Conservation (phyloP, 2,113 vertebrate genomes). For the Pterocles gutturalis region DNA sequence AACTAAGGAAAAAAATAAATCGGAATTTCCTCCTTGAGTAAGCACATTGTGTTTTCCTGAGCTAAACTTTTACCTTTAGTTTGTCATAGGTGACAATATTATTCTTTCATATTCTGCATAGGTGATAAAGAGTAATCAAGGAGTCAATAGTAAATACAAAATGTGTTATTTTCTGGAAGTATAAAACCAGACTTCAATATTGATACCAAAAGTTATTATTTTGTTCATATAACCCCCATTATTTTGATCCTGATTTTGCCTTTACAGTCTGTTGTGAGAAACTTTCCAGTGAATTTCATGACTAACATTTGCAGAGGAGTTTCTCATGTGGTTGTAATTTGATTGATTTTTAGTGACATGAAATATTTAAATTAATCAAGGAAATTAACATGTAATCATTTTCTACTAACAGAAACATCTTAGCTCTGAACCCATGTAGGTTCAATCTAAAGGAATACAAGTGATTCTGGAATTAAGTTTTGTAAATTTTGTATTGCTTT, state of each 20-base stretch:
- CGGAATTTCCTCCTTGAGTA: not conserved
- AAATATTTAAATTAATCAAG: not conserved
- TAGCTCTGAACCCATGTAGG: not conserved
- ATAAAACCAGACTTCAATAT: not conserved
- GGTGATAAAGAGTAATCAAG: not conserved
- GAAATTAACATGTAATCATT: not conserved
- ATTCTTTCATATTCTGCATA: not conserved
- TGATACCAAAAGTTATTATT: not conserved
- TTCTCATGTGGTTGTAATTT: not conserved
- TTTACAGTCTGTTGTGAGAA: not conserved
- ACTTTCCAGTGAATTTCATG: not conserved
- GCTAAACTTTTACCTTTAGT: not conserved
- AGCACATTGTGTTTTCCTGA: not conserved
- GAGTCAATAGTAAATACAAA: not conserved
- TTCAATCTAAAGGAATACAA: not conserved
- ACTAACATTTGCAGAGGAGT: not conserved
- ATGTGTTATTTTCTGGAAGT: not conserved
- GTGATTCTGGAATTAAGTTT: not conserved
- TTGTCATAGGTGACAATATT: not conserved
- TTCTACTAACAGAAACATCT: not conserved
- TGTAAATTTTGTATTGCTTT: not conserved
- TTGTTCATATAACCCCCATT: not conserved
- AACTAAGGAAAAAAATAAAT: not conserved
- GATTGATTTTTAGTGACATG: not conserved
- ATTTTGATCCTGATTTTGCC: not conserved